phyloP scores from a whole-genome alignment of 2,113 vertebrate genomes.

The Hiodon tergisus region DNA sequence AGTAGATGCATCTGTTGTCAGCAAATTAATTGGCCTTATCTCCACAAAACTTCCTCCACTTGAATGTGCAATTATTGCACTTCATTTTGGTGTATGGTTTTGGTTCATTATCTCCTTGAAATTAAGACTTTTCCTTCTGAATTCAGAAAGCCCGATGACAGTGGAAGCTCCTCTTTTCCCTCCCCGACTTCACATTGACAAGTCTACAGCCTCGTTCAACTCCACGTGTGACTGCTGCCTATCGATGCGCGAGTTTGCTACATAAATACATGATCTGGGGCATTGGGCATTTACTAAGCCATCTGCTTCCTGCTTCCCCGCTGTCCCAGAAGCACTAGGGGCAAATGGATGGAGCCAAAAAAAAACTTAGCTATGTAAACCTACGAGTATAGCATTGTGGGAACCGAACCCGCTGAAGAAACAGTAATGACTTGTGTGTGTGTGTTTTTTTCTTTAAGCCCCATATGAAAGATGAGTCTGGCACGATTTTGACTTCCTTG shows the following conservation, averaged over 20 bases:
- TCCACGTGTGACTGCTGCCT: neutral
- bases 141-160: neutral
- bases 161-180: neutral
- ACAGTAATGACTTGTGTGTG: too few relatives aligned
- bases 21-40: neutral
- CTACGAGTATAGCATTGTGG: too few relatives aligned
- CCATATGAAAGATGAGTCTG: too few relatives aligned
- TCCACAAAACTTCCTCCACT: neutral
- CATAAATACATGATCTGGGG: neutral
- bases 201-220: neutral
- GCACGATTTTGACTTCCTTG: too few relatives aligned
- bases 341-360: neutral
- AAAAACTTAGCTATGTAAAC: neutral
- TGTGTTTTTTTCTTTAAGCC: too few relatives aligned
- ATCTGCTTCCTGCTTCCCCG: slow-evolving; percentile 13
- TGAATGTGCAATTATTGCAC: neutral
- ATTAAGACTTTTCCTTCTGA: neutral
- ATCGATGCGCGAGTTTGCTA: too few relatives aligned
- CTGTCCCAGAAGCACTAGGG: neutral
- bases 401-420: too few relatives aligned
- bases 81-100: neutral
- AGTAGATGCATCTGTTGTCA: neutral
- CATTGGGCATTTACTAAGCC: slow-evolving; percentile 10
- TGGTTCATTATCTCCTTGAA: neutral
- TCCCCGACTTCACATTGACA: neutral